phyloP scores from a whole-genome alignment of 2,888 invertebrate species.

The Ophion ellenae region DNA sequence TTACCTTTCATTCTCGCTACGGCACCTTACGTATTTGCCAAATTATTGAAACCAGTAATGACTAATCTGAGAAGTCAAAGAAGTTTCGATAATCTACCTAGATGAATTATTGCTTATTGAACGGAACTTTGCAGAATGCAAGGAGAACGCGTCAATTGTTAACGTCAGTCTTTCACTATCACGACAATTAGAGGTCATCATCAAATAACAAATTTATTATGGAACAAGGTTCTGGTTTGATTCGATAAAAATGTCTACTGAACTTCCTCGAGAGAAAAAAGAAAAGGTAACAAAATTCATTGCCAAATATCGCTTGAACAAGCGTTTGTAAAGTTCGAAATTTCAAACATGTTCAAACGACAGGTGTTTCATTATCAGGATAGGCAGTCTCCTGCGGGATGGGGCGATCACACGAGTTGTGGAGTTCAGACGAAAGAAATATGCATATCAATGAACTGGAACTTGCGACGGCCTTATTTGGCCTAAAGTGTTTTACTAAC shows the following conservation, averaged over 20 bases:
- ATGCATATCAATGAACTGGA: no score
- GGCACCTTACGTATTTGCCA: constrained; percentile 71
- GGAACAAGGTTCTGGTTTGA: constrained; percentile 14
- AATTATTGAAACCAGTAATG: constrained; percentile 66
- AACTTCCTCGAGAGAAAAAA: not conserved
- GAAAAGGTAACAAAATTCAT: not conserved
- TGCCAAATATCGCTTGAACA: not conserved
- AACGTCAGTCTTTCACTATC: constrained; percentile 1
- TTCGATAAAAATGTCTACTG: constrained; percentile 4
- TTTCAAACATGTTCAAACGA: no score
- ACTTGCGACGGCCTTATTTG: no score
- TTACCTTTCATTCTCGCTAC: constrained; percentile 70
- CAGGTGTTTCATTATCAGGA: no score
- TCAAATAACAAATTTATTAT: constrained; percentile 18
- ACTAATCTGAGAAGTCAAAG: constrained; percentile 30
- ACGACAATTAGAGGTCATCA: not conserved
- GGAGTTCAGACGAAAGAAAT: no score
- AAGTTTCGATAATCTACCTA: constrained; percentile 39
- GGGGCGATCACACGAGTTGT: no score
- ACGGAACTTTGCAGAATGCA: not conserved
- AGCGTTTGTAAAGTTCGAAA: constrained; percentile 16
- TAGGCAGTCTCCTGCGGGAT: no score
- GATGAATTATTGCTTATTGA: constrained; percentile 47
- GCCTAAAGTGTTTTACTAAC: no score
- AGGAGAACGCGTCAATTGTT: no score